Evolutionary conservation across 1,140 invertebrate species (phyloP), one percentile per base, ranked within the genome.

Genomic region (Drosophila sproati): DNA sequence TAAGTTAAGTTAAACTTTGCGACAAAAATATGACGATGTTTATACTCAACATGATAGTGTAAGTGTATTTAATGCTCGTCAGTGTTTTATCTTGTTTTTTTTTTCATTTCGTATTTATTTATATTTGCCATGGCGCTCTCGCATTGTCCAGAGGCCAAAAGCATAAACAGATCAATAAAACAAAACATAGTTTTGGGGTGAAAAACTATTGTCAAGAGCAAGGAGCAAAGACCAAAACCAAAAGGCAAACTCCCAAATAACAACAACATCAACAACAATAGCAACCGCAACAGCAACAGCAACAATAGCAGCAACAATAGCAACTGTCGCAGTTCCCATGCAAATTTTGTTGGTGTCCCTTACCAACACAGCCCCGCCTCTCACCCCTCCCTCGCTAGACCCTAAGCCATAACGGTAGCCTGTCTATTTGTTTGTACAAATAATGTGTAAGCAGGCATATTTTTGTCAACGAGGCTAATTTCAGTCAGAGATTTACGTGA

Each of bases 381-480:
- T 29, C 10, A 3, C 20, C 12, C 4, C 20, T 29, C 41, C n/a
- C 31, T 5, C 5, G 3, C 6, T 10, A 7, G 10, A 6, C 37
- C 35, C 28, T 2, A 55, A 34, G 47, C 54, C 57, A 55, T 60
- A 83, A 78, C 77, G 72, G 80, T 82, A 64, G 77, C 64, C 73
- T 80, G 64, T 80, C 85, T 80, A 88, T 76, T 78, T 88, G 80
- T 85, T 85, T 85, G 74, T 89, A 83, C 79, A 88, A 89, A 89
- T 88, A 89, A 89, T 89, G 85, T 88, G 85, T 89, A 88, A 88
- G 85, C 85, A 83, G 85, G 80, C 85, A 89, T 88, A 89, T 89
- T 89, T 88, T 88, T 85, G 85, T 88, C 85, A 89, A 89, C 80
- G 77, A 78, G 85, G 80, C 80, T 88, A 89, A 85, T 88, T 89